Base-by-base conservation (phyloP, 2,113 vertebrate species). In the Cryptoleucopteryx plumbea region DNA sequence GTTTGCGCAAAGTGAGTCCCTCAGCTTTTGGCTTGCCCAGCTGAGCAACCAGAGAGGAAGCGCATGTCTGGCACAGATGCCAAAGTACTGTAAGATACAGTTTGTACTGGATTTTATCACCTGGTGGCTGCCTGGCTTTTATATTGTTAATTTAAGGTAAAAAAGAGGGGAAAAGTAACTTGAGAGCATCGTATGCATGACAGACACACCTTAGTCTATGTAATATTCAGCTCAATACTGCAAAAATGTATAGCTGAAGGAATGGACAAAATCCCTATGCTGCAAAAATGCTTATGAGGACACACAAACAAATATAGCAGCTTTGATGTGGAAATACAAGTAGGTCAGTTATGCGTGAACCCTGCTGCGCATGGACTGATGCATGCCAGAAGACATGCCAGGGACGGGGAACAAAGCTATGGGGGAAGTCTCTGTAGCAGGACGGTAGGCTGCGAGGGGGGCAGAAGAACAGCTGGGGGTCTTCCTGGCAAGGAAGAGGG, bases 331-430 rank as follows among this genome's bases (percentile, higher is more conserved):
- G 80, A 84, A 91, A 63, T 73, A 53, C 47, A 66, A 34, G 63
- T 79, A 91, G 36, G 73, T 78, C 40, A 67, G 42, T 71, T 78
- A 43, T 34, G 15, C 23, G 10, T 50, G 55, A 81, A 53, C 58
- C 67, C 29, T 80, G 62, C 50, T 4, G 0, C 0, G 0, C 52
- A 20, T 26, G 83, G 68, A 42, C 3, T 2, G 40, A 29, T 78
- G 67, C 21, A 19, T 72, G 31, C n/a, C 86, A 59, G 21, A 55
- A 63, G 52, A 29, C 29, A 25, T 52, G 67, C 40, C 79, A 88
- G 25, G 50, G 63, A 52, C 8, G 9, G 48, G 67, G 63, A 78
- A 4, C 20, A 61, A 45, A 56, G 45, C 48, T 70, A 6, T 16
- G 25, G 65, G 13, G 29, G 21, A 87, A 25, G 50, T 63, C 42